Percentiles rank a stretch among this genome's conserved stretches.
Evolutionary conservation across 2,113 vertebrate genomes (phyloP).

Genomic region (Chauna torquata): DNA sequence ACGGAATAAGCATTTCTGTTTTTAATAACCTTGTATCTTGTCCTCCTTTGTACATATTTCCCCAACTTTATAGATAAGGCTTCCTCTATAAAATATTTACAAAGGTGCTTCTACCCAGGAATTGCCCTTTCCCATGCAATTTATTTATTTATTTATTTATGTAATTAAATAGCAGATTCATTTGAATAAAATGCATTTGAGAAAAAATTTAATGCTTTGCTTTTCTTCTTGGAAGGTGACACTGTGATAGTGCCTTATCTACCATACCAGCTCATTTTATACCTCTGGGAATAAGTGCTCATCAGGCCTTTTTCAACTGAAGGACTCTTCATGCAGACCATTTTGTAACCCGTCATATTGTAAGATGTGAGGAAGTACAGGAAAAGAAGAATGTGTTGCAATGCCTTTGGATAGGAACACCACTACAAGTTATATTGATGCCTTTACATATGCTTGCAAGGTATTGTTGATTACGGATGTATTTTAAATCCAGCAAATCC

Average conservation of each 20-base stretch:
- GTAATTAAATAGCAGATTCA: rapidly evolving
- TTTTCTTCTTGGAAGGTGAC: not conserved
- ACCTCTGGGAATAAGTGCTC: not conserved
- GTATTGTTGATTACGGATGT: not conserved
- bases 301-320: not conserved
- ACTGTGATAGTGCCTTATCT: not conserved
- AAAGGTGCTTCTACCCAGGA: not conserved
- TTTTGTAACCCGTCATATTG: not conserved
- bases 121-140: not conserved
- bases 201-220: not conserved
- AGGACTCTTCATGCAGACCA: not conserved
- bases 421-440: not conserved
- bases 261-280: not conserved
- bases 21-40: not conserved
- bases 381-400: not conserved
- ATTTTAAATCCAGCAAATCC: not conserved
- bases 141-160: not conserved
- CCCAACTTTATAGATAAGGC: not conserved
- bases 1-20: not conserved
- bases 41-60: not conserved
- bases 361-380: not conserved
- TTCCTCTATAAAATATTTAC: not conserved
- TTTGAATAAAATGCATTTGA: not conserved
- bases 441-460: not conserved
- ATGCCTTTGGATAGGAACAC: not conserved